These are phyloP conservation scores for Tetrao urogallus DNA, from an alignment of 2,113 vertebrate genomes.

Conservation along the genomic window DNA sequence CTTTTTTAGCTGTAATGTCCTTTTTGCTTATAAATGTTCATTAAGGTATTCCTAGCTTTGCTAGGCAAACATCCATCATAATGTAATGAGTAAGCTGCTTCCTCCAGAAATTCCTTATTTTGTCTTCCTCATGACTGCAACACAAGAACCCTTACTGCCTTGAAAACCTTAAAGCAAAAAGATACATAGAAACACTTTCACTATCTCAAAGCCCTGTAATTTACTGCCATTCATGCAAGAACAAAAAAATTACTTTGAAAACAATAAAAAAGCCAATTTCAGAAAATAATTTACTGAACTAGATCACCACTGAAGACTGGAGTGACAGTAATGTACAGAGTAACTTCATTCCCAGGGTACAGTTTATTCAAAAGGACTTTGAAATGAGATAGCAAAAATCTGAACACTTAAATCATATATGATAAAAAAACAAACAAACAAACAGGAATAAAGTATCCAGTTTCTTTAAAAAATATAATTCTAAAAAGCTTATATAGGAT, in stretches of 20 bases:
- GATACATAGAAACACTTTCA: neutral
- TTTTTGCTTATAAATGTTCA: accelerated
- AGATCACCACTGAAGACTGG: neutral
- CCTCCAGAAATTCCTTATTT: neutral
- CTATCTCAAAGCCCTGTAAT: neutral
- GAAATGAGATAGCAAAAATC: neutral
- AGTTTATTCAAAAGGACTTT: neutral
- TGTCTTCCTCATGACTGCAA: neutral
- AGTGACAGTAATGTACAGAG: neutral
- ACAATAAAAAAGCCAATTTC: neutral
- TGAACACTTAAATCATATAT: neutral
- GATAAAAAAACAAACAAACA: neutral
- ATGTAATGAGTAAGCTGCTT: neutral
- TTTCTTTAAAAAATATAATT: too few species aligned
- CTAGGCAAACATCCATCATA: neutral
- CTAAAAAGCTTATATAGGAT: neutral
- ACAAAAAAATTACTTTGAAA: neutral
- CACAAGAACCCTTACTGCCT: neutral
- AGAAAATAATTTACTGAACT: neutral
- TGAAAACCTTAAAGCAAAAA: neutral
- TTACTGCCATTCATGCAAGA: neutral
- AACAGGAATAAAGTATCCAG: neutral
- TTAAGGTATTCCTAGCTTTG: neutral
- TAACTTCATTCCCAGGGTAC: neutral
- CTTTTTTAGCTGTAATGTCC: neutral